Evolutionary conservation across 2,888 invertebrate genomes (phyloP), one percentile per base, ranked within the genome.

Genomic region (Strigamia crassipes): DNA sequence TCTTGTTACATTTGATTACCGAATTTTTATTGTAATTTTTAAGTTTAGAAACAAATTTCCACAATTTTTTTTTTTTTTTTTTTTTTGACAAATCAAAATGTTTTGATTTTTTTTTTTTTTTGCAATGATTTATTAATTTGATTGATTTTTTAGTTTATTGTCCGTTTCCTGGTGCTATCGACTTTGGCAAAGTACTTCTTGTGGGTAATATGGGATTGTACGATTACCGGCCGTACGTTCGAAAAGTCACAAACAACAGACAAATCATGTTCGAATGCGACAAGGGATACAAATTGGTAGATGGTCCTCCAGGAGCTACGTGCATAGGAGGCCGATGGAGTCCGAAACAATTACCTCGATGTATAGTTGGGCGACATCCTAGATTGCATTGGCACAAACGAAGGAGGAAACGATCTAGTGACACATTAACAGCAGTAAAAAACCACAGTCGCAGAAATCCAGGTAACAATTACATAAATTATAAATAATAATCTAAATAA

Each of bases 191-290:
- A 88, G 95, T 97, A 0, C 89, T 97, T 4, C 89, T 97, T 0
- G 96, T 97, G 0, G 97, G 97, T 4, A 96, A 96, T 87, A 97
- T 97, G 95, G 97, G 97, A 0, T 90, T 96, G 56, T 98, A 97
- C 87, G 96, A 97, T 87, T 98, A 98, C 87, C 90, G 96, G 81
- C 94, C 95, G 0, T 98, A 98, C 87, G 97, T 98, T 0, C 92
- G 93, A 86, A 96, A 86, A 83, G 94, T 94, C 85, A 89, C 93
- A 31, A 96, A 96, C 87, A 96, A 96, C 87, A 95, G 96, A 85
- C 96, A 96, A 88, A 96, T 97, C 82, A 95, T 96, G 93, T 98
- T 96, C 88, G 96, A 97, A 86, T 98, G 97, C 86, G 94, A 96
- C 85, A 94, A 94, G 86, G 96, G 96, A 0, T 97, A 94, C 86